Percentiles rank a stretch among this genome's conserved stretches.
Conservation (phyloP, 1,140 invertebrate genomes). For the Acromyrmex charruanus region DNA sequence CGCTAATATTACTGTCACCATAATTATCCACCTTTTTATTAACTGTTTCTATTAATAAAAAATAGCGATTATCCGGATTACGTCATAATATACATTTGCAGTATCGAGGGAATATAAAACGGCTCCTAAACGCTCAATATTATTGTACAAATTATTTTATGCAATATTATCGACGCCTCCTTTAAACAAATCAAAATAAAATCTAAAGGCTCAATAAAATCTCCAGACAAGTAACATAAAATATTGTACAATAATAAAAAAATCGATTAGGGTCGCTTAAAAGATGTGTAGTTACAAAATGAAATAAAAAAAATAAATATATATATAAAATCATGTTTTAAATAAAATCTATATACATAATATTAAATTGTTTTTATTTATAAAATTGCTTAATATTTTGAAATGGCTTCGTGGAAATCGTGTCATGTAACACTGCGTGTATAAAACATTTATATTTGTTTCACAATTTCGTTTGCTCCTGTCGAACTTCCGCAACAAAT, state of each 20-base stretch:
- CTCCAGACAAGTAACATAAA: too few relatives aligned
- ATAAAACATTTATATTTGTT: conserved; percentile 5
- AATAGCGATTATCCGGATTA: not conserved
- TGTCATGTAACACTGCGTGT: too few relatives aligned
- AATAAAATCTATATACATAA: not conserved
- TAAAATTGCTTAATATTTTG: not conserved
- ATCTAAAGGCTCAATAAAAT: too few relatives aligned
- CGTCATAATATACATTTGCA: not conserved
- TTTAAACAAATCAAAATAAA: too few relatives aligned
- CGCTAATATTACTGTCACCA: too few relatives aligned
- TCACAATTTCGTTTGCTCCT: not conserved
- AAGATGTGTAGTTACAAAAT: not conserved
- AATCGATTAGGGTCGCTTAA: too few relatives aligned
- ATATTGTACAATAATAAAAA: too few relatives aligned
- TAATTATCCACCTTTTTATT: not conserved
- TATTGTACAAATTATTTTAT: too few relatives aligned
- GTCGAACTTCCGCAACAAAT: conserved; percentile 17
- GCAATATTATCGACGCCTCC: too few relatives aligned
- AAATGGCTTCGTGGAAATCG: not conserved
- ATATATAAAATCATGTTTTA: too few relatives aligned
- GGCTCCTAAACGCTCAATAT: too few relatives aligned
- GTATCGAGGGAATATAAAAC: too few relatives aligned
- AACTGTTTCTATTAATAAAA: not conserved
- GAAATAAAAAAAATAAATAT: not conserved
- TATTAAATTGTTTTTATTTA: not conserved